Conservation (phyloP, 2,888 invertebrate species). For the Melanophora roralis region DNA sequence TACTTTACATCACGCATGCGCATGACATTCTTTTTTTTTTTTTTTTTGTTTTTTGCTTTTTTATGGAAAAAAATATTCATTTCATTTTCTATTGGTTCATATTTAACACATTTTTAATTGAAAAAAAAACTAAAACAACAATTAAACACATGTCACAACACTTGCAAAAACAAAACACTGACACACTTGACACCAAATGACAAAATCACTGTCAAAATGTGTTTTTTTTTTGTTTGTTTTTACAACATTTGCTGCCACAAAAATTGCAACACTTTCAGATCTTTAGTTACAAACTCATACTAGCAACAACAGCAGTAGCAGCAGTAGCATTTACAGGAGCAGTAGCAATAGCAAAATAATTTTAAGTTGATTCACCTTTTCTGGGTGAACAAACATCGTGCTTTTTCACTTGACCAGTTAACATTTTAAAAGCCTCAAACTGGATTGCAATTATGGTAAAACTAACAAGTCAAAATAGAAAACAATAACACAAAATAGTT, state of each 20-base stretch:
- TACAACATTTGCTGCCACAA: slow-evolving; percentile 12
- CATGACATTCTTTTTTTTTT: slow-evolving; percentile 73
- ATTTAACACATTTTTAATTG: slow-evolving; percentile 9
- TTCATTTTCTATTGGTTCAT: slow-evolving; percentile 9
- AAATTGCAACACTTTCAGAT: slow-evolving; percentile 35
- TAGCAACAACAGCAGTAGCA: slow-evolving; percentile 27
- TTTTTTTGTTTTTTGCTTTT: slow-evolving; percentile 61
- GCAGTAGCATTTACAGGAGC: neutral
- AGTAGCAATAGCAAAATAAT: neutral
- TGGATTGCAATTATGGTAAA: slow-evolving; percentile 77
- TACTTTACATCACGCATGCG: slow-evolving; percentile 78
- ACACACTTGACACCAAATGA: slow-evolving; percentile 50
- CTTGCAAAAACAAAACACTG: slow-evolving; percentile 57
- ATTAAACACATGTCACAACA: slow-evolving; percentile 28
- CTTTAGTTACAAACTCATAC: slow-evolving; percentile 26
- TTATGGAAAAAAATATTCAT: slow-evolving; percentile 17
- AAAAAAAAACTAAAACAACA: slow-evolving; percentile 26
- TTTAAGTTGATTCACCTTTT: slow-evolving; percentile 44
- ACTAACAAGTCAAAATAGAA: neutral
- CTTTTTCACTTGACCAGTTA: slow-evolving; percentile 64
- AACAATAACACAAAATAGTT: slow-evolving; percentile 1
- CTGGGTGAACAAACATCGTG: slow-evolving; percentile 27
- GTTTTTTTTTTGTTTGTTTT: slow-evolving; percentile 18
- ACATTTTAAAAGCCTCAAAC: slow-evolving; percentile 74
- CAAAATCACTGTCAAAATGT: slow-evolving; percentile 50